Percentiles rank a stretch among this genome's conserved stretches.
Conservation (phyloP, 2,888 invertebrate species). For the Synergus laeviventris region DNA sequence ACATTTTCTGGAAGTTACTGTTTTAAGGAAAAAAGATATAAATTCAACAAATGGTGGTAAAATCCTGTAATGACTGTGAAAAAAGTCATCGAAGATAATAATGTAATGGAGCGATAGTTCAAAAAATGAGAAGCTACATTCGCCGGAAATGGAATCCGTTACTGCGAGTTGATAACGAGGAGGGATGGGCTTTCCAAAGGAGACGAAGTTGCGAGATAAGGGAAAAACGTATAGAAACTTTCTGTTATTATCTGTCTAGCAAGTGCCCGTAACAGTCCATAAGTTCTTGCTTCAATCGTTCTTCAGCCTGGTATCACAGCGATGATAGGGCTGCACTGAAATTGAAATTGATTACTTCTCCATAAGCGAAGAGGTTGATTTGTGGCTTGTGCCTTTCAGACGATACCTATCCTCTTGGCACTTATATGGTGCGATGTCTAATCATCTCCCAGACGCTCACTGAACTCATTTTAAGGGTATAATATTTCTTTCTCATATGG, state of each 20-base stretch:
- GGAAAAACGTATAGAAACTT: constrained; percentile 33
- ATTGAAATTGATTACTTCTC: constrained; percentile 63
- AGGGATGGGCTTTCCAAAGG: constrained; percentile 5
- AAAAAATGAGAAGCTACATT: not conserved
- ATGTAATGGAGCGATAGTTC: not conserved
- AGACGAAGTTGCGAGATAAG: constrained; percentile 23
- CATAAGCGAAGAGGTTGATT: constrained; percentile 30
- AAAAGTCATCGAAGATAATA: not conserved
- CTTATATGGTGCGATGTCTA: not conserved
- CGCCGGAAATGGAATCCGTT: constrained; percentile 5
- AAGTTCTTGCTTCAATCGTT: constrained; percentile 53
- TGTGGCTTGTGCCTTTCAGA: constrained; percentile 8
- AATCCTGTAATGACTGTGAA: too few relatives aligned
- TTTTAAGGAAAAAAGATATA: not conserved
- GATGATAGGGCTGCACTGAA: constrained; percentile 52
- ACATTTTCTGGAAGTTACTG: not conserved
- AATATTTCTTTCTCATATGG: too few relatives aligned
- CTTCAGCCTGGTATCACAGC: constrained; percentile 39
- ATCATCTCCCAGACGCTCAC: not conserved
- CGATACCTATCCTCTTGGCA: not conserved
- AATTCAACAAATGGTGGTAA: too few relatives aligned
- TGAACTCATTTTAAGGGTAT: too few relatives aligned
- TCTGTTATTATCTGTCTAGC: constrained; percentile 49
- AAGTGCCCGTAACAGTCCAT: constrained; percentile 43
- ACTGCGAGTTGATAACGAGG: constrained; percentile 20